Conservation (phyloP, 2,797 vertebrate genomes). For the Sebastiscus albofasciatus region DNA sequence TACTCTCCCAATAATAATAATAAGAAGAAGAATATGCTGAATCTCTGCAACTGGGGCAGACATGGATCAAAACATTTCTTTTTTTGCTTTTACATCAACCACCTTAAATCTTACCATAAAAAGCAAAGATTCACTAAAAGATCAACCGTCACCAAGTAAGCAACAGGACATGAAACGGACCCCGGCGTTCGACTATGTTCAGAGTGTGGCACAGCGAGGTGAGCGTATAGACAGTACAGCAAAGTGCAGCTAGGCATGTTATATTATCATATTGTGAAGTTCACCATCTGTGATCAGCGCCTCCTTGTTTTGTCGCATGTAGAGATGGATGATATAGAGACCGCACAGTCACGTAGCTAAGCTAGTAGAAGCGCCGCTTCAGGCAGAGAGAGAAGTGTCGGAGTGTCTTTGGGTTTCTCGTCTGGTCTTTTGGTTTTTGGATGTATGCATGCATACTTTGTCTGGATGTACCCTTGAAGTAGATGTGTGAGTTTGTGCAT, state of each 20-base stretch:
- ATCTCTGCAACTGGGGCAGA: not conserved
- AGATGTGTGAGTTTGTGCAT: conserved; percentile 56
- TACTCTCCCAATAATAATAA: not conserved
- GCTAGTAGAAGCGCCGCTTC: conserved; percentile 5
- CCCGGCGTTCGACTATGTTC: conserved; percentile 1
- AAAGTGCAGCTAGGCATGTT: conserved; percentile 39
- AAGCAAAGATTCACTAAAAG: conserved; percentile 12
- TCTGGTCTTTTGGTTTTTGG: conserved; percentile 47
- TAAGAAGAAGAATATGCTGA: not conserved
- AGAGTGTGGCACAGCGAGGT: conserved; percentile 19
- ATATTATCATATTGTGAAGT: not conserved
- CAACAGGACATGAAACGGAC: conserved; percentile 3
- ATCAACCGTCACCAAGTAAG: conserved; percentile 4
- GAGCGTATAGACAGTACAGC: conserved; percentile 10
- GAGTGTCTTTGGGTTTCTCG: conserved; percentile 51
- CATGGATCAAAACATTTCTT: not conserved
- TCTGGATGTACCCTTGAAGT: conserved; percentile 29
- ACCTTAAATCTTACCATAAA: not conserved
- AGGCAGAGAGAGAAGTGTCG: conserved; percentile 9
- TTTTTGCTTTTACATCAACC: not conserved
- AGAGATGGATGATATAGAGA: conserved; percentile 3
- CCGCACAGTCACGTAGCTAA: conserved; percentile 15
- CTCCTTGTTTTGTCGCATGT: not conserved
- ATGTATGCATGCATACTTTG: conserved; percentile 59
- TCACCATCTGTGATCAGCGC: not conserved